Evolutionary conservation across 2,113 vertebrate genomes (phyloP).

Genomic region (Arenaria interpres): DNA sequence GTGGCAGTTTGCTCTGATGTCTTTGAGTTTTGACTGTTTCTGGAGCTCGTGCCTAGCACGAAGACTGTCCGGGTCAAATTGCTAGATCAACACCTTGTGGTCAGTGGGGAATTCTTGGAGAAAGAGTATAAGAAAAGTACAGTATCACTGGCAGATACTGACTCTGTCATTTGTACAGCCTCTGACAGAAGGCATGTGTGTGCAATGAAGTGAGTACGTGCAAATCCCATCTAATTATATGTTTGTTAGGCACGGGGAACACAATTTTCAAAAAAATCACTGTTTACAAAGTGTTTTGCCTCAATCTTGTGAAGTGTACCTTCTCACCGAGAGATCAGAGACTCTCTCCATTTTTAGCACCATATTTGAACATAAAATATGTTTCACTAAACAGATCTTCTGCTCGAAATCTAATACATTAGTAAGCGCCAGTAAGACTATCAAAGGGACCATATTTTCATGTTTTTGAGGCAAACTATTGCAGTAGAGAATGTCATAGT

Average conservation of each 20-base stretch:
- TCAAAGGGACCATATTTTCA: background rate
- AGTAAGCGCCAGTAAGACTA: background rate
- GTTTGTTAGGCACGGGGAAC: background rate
- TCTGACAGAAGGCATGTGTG: background rate
- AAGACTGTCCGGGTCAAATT: background rate
- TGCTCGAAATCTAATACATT: background rate
- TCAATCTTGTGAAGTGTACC: background rate
- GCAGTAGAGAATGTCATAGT: background rate
- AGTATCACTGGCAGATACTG: background rate
- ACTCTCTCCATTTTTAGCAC: background rate
- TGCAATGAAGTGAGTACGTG: background rate
- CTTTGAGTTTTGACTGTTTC: background rate
- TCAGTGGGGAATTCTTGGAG: background rate
- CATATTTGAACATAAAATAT: background rate
- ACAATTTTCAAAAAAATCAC: background rate
- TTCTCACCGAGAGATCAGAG: background rate
- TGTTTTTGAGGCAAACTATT: background rate
- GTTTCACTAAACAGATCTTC: background rate
- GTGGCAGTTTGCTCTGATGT: background rate
- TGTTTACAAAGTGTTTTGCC: background rate
- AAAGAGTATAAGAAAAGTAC: background rate
- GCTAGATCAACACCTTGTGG: background rate
- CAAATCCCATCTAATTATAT: background rate
- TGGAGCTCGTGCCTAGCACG: rapidly evolving
- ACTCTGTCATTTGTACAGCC: background rate